Conservation (phyloP, 2,888 invertebrate species). For the Eupithecia tripunctaria region DNA sequence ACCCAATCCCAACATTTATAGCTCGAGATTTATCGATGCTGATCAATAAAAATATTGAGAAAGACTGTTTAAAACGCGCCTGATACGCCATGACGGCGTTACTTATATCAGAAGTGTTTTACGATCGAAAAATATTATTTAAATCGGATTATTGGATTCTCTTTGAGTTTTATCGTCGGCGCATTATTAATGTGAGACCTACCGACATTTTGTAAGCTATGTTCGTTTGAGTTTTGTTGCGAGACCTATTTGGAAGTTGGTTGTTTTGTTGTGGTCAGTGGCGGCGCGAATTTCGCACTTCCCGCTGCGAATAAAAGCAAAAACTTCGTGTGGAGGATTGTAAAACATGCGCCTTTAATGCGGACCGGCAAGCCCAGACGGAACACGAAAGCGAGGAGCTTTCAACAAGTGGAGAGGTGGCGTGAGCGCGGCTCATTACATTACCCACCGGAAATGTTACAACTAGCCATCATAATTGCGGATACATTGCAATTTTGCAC, state of each 20-base stretch:
- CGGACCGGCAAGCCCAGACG: constrained; percentile 37
- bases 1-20: constrained; percentile 60
- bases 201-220: constrained; percentile 46
- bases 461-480: constrained; percentile 48
- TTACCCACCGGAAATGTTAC: constrained; percentile 55
- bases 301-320: constrained; percentile 58
- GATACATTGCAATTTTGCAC: constrained; percentile 49
- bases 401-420: constrained; percentile 51
- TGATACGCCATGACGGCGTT: constrained; percentile 54
- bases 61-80: constrained; percentile 62
- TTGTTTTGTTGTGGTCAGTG: constrained; percentile 56
- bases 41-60: constrained; percentile 72
- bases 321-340: constrained; percentile 58
- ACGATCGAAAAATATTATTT: constrained; percentile 61
- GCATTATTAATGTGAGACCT: constrained; percentile 50
- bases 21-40: constrained; percentile 67
- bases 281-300: constrained; percentile 70
- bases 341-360: constrained; percentile 61
- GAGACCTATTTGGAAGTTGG: constrained; percentile 49
- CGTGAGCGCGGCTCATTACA: constrained; percentile 54
- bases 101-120: constrained; percentile 59
- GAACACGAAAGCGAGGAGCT: constrained; percentile 58
- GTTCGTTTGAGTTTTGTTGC: constrained; percentile 44
- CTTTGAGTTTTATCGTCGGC: constrained; percentile 57
- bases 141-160: constrained; percentile 64